Percentiles rank a stretch among this genome's conserved stretches.
phyloP scores from a whole-genome alignment of 2,113 vertebrate species.

The Apteryx owenii region DNA sequence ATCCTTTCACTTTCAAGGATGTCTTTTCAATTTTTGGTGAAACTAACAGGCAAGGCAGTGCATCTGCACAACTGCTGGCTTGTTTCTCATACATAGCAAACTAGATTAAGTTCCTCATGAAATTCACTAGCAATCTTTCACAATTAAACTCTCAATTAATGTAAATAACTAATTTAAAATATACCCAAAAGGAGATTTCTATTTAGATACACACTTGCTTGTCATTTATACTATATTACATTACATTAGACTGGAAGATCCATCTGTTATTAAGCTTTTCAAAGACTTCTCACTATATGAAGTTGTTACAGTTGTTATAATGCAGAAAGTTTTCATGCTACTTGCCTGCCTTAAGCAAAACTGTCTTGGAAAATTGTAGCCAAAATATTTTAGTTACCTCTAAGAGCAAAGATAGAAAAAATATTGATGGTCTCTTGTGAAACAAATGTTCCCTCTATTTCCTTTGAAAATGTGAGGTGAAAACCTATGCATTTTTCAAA shows the following conservation, averaged over 20 bases:
- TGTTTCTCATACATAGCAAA: background rate
- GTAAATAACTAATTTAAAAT: slow-evolving; percentile 44
- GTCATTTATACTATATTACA: slow-evolving; percentile 40
- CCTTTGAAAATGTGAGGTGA: background rate
- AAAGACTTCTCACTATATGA: slow-evolving; percentile 3
- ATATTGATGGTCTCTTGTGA: background rate
- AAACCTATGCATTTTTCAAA: background rate
- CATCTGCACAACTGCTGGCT: background rate
- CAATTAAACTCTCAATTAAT: slow-evolving; percentile 33
- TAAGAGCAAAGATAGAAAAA: background rate
- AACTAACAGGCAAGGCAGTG: background rate
- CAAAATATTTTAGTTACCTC: background rate
- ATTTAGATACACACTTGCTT: slow-evolving; percentile 23
- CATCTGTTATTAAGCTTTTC: slow-evolving; percentile 24
- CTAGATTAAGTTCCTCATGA: background rate
- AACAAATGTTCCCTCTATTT: background rate
- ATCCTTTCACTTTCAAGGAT: background rate
- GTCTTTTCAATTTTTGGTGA: background rate
- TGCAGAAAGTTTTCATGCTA: background rate
- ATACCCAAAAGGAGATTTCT: slow-evolving; percentile 18
- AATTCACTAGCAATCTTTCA: background rate
- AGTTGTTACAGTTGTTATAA: background rate
- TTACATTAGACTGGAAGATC: background rate
- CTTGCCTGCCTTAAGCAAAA: background rate
- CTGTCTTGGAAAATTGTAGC: background rate